These are phyloP conservation scores for Leptinotarsa haldemani DNA, from an alignment of 2,888 invertebrate species.

Conservation along the genomic window DNA sequence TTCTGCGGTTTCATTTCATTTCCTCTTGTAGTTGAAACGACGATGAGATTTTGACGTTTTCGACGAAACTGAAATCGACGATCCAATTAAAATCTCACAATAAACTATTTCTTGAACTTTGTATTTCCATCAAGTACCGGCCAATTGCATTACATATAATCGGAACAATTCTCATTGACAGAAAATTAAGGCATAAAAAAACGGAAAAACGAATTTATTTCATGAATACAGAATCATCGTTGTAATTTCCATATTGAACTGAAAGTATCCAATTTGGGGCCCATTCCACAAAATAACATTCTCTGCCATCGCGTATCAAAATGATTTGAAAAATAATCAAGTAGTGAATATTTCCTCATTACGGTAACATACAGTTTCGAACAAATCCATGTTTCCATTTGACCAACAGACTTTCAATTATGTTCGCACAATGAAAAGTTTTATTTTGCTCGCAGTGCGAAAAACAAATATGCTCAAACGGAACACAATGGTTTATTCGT, in stretches of 20 bases:
- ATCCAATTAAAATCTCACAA: too few relatives aligned
- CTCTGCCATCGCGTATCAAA: neutral
- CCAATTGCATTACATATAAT: too few relatives aligned
- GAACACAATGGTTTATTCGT: neutral
- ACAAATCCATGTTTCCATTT: conserved; percentile 31
- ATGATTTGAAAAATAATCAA: neutral
- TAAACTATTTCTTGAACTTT: too few relatives aligned
- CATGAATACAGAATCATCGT: neutral
- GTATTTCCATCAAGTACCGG: too few relatives aligned
- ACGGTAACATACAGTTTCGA: neutral
- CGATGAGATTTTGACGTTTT: too few relatives aligned
- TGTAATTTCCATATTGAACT: neutral
- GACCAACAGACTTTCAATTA: conserved; percentile 34
- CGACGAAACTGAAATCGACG: too few relatives aligned
- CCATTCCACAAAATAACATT: neutral
- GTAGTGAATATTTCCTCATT: neutral
- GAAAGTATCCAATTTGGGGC: neutral
- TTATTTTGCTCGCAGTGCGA: conserved; percentile 29
- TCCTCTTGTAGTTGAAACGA: too few relatives aligned
- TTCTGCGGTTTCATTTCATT: too few relatives aligned
- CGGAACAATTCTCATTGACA: too few relatives aligned
- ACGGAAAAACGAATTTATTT: too few relatives aligned
- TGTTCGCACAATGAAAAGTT: conserved; percentile 35
- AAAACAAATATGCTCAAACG: conserved; percentile 24
- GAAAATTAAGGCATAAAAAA: neutral